Evolutionary conservation across 2,113 vertebrate genomes (phyloP), one percentile per base, ranked within the genome.

Genomic region (Carassius carassius): DNA sequence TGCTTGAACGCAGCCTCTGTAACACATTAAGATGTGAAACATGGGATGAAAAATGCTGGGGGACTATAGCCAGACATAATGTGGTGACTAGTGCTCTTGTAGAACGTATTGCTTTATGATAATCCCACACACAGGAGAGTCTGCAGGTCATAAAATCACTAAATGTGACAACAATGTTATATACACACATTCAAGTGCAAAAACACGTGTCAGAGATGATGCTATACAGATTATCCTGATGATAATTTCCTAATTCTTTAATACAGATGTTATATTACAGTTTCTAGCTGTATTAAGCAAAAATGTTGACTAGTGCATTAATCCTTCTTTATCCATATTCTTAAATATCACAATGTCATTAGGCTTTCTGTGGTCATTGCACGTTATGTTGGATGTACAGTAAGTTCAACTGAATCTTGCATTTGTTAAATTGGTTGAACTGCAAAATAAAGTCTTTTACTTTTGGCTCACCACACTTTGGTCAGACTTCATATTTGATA

Each of bases 1-100:
- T 83, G 41, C 88, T 88, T 82, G 23, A 89, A 89, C 87, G 82
- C 88, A 82, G 86, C 86, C 89, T 89, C 90, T 86, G 47, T 85
- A 70, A 88, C 16, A 87, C 62, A 72, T 74, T 88, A 86, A 86
- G 62, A 89, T 83, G 67, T 41, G 86, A 84, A 86, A 87, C 89
- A 75, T 56, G 19, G n/a, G 62, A 74, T 25, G 47, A 6, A 17
- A 76, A 41, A 75, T 78, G 75, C 67, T 65, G 49, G 63, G 65
- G 58, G 73, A 84, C 16, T 41, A 56, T 56, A 49, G 67, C 29
- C 73, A 4, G 47, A 77, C 47, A 58, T 44, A 10, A 44, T 44
- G 41, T 44, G 41, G 41, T 11, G 10, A 44, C 41, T 44, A 44
- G 9, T 6, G 8, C 8, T 32, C 80, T 82, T 82, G 80, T 56